Evolutionary conservation across 2,113 vertebrate genomes (phyloP), one percentile per base, ranked within the genome.

Genomic region (Dipodomys ordii): DNA sequence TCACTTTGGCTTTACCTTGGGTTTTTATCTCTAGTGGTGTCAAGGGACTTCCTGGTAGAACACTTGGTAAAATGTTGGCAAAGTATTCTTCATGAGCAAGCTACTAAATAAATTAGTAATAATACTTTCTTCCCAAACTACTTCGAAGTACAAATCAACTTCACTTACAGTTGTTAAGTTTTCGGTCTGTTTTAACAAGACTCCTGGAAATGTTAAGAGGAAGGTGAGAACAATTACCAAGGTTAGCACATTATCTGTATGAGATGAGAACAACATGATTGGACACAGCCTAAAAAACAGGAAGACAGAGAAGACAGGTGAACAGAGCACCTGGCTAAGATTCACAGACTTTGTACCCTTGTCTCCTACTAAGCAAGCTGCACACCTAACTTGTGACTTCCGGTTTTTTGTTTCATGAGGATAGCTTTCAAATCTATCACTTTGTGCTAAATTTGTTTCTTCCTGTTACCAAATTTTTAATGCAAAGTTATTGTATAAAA

Each of bases 361-460:
- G 30, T 77, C 35, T 19, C 28, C 57, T 3, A 20, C 2, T 49
- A n/a, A 60, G 16, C 30, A 57, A 22, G 27, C 13, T 82, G 18
- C 7, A 72, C 35, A 32, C 16, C 19, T 91, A 9, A 76, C 16
- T 87, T 83, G 20, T 71, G 12, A 90, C 64, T 64, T 25, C 57
- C 77, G 16, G 0, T 76, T 95, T 79, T 35, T 64, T 16, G 28
- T 68, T 67, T 85, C 73, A 35, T 62, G 57, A 39, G 1, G 8
- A 44, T 28, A 27, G 12, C 53, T 80, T 87, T 35, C 49, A 3
- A 90, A 57, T 65, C 25, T 74, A 2, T 53, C 69, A 68, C 53
- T 91, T 88, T 62, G 90, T 13, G 76, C 4, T 12, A 64, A 83
- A 8, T 13, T 93, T 84, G 15, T 86, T 92, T 88, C 57, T 9